Evolutionary conservation across 92 coral and sea anemone species (phyloP).

Genomic region (Porites lobata): DNA sequence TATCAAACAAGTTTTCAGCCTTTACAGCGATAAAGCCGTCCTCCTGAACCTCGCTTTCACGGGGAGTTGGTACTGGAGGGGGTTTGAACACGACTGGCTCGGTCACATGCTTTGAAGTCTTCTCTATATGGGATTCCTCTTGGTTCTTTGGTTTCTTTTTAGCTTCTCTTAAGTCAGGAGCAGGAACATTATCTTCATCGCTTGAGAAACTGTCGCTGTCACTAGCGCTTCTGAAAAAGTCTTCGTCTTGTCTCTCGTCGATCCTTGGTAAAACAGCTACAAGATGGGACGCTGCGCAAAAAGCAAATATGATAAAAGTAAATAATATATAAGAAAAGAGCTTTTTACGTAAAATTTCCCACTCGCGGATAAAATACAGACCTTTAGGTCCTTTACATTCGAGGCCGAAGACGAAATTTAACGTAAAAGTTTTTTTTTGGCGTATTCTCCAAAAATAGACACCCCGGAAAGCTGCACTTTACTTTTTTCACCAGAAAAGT

Average conservation of each 20-base stretch:
- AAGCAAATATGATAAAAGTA: not conserved
- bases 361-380: too few species aligned
- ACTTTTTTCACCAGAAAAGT: too few species aligned
- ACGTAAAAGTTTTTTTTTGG: too few species aligned
- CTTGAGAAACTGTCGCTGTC: slow-evolving; percentile 65
- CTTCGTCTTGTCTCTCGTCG: slow-evolving; percentile 75
- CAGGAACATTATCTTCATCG: slow-evolving; percentile 71
- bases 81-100: not conserved
- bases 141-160: slow-evolving; percentile 33
- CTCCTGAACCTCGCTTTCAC: slow-evolving; percentile 14
- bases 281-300: slow-evolving; percentile 75
- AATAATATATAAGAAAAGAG: not conserved
- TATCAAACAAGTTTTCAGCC: slow-evolving; percentile 72
- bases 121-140: slow-evolving; percentile 7
- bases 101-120: slow-evolving; percentile 8
- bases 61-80: not conserved
- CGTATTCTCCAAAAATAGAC: too few species aligned
- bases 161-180: slow-evolving; percentile 66
- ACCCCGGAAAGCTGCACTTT: too few species aligned
- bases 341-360: too few species aligned
- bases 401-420: too few species aligned
- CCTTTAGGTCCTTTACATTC: too few species aligned
- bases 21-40: slow-evolving; percentile 67
- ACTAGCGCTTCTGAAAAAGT: slow-evolving; percentile 66
- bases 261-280: slow-evolving; percentile 81